phyloP scores from a whole-genome alignment of 1,140 invertebrate species.

The Dendrolimus punctatus region DNA sequence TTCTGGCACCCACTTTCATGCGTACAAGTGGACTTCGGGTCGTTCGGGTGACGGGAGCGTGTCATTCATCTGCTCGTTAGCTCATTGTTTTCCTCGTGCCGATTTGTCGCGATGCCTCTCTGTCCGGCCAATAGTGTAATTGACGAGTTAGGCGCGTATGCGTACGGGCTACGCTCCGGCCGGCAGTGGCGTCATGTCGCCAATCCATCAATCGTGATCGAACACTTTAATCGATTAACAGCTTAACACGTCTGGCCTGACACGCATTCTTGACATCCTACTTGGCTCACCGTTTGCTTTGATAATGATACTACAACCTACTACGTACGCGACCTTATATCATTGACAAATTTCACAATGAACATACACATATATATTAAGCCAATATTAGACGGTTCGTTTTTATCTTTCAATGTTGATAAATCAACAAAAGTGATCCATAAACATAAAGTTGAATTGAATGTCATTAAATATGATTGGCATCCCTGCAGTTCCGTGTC shows the following conservation, averaged over 20 bases:
- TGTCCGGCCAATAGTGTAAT: conserved; percentile 49
- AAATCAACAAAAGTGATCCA: too few relatives aligned
- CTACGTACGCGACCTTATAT: not conserved
- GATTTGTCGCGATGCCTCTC: conserved; percentile 46
- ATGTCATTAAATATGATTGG: too few relatives aligned
- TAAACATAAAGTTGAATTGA: too few relatives aligned
- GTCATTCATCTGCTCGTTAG: conserved; percentile 67
- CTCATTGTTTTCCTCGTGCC: conserved; percentile 61
- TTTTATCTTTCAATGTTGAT: too few relatives aligned
- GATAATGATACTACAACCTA: conserved; percentile 9
- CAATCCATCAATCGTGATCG: conserved; percentile 55
- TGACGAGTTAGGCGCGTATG: conserved; percentile 18
- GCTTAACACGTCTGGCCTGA: conserved; percentile 22
- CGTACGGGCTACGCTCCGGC: conserved; percentile 32
- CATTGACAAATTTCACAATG: not conserved
- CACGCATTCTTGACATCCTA: conserved; percentile 25
- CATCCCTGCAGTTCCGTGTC: too few relatives aligned
- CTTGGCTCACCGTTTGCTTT: conserved; percentile 26
- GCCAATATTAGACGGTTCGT: too few relatives aligned
- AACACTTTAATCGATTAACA: conserved; percentile 51
- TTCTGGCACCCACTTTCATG: conserved; percentile 57
- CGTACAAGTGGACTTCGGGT: conserved; percentile 50
- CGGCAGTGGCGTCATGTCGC: conserved; percentile 38
- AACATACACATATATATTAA: too few relatives aligned
- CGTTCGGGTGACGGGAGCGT: conserved; percentile 34